Evolutionary conservation across 2,797 vertebrate species (phyloP).

Genomic region (Lithobates pipiens): DNA sequence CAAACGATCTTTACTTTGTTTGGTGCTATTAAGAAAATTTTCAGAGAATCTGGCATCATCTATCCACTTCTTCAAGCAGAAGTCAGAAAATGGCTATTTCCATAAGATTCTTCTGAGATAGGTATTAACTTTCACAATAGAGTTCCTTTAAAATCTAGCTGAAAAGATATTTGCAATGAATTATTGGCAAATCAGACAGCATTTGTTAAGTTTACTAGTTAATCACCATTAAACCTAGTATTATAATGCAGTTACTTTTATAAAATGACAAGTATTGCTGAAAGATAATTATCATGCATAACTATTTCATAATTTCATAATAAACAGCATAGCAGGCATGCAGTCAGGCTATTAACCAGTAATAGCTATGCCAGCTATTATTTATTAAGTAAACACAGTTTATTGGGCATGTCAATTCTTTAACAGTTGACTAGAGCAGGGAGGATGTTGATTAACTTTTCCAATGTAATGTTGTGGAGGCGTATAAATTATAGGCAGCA

Average conservation of each 20-base stretch:
- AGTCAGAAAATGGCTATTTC: too few species aligned
- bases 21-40: too few species aligned
- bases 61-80: too few species aligned
- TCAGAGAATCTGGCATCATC: too few species aligned
- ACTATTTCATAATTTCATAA: constrained; percentile 2
- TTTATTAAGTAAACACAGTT: constrained; percentile 46
- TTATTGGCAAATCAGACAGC: too few species aligned
- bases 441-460: constrained; percentile 32
- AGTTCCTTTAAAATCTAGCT: too few species aligned
- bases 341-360: constrained; percentile 15
- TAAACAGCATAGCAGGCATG: constrained; percentile 25
- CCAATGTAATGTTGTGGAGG: constrained; percentile 4
- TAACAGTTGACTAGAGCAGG: constrained; percentile 30
- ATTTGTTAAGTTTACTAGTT: too few species aligned
- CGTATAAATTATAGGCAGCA: constrained; percentile 20
- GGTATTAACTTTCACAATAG: too few species aligned
- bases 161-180: too few species aligned
- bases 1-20: too few species aligned
- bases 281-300: constrained; percentile 2
- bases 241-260: background rate
- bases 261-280: background rate
- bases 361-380: constrained; percentile 15
- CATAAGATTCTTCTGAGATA: too few species aligned
- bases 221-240: background rate
- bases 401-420: constrained; percentile 28